These are phyloP conservation scores for Tragelaphus eurycerus DNA, from an alignment of 2,797 vertebrate species.

Conservation along the genomic window DNA sequence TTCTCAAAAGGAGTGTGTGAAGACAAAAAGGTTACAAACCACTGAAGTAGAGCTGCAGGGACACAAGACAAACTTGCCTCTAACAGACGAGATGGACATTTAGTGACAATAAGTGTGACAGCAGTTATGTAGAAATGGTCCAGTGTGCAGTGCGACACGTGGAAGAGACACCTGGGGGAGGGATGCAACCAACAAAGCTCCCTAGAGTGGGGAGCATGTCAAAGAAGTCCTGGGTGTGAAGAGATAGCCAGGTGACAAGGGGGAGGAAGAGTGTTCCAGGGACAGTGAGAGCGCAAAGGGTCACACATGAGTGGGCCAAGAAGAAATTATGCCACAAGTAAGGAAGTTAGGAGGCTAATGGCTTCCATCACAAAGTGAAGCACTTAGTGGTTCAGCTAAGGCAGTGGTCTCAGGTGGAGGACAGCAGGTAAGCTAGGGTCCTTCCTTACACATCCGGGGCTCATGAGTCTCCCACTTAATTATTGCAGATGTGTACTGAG, in stretches of 20 bases:
- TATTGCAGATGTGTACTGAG: background rate
- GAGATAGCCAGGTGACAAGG: background rate
- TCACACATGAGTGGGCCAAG: background rate
- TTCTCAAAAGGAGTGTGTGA: background rate
- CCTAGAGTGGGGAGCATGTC: background rate
- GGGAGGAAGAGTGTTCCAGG: background rate
- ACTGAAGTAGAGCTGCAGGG: background rate
- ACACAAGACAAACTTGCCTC: background rate
- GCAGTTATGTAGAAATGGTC: background rate
- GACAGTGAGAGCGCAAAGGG: background rate
- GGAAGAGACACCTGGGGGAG: background rate
- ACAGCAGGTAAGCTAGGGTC: background rate
- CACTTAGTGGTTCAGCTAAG: background rate
- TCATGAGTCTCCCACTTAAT: background rate
- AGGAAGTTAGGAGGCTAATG: background rate
- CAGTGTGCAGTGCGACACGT: background rate
- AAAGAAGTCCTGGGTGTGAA: background rate
- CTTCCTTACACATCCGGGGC: background rate
- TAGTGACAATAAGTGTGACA: background rate
- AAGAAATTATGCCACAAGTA: background rate
- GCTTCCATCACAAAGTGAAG: background rate
- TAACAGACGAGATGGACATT: background rate
- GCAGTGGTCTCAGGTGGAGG: too few relatives aligned
- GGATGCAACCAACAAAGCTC: background rate
- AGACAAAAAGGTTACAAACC: background rate